Evolutionary conservation across 2,888 invertebrate species (phyloP), one percentile per base, ranked within the genome.

Genomic region (Netelia virgata): DNA sequence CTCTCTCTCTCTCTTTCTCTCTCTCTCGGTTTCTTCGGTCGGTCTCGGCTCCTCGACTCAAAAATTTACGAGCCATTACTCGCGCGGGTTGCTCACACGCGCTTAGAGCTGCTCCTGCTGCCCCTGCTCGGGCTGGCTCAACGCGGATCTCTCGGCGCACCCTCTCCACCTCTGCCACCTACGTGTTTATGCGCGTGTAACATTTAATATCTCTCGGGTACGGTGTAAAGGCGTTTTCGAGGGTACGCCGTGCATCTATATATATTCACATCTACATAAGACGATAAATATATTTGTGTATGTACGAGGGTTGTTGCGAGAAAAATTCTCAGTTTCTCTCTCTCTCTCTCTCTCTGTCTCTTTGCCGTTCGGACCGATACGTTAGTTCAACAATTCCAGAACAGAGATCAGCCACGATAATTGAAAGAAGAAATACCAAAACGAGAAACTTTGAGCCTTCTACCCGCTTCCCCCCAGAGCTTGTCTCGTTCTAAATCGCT

Each of bases 41-140:
- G 78, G 74, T 76, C 66, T 81, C 64, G 83, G 43, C 85, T 84
- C 80, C 84, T 81, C 82, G 85, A 72, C 74, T 82, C 84, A 86
- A 89, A 88, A 88, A 88, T 90, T 88, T 89, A 90, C 88, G 88
- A 87, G 81, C 88, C 88, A 89, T 90, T 89, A 89, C 87, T 87
- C 88, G 68, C 70, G 83, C 47, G 68, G 75, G 70, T 80, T 80
- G 66, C 79, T 83, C 80, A 59, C 72, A 66, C 80, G 76, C 79
- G 80, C 50, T 79, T 69, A 16, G 82, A 59, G 74, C 77, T 85
- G 41, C 73, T 36, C 18, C 66, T 47, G 63, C 66, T 70, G 47
- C 43, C 70, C 5, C 80, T 79, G 68, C 73, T 36, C 14, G 57
- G 36, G 68, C 70, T 70, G 47, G 10, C 55, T 18, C 16, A 20